phyloP scores from a whole-genome alignment of 2,888 invertebrate genomes.

The Globia sparganii region DNA sequence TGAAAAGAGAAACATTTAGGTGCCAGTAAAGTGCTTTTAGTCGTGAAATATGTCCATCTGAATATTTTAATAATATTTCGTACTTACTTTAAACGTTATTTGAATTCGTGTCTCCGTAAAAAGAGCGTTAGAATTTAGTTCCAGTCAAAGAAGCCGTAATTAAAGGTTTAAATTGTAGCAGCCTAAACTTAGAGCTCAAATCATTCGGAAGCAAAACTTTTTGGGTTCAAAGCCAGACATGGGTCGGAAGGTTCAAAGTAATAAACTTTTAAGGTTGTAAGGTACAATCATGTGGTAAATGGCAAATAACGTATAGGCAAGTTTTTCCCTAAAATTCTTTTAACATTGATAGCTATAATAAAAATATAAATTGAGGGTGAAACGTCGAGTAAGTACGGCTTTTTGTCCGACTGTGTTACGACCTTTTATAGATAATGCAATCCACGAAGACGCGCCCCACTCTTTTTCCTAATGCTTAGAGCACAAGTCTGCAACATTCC shows the following conservation, averaged over 20 bases:
- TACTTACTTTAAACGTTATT: constrained; percentile 1
- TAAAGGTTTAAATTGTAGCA: too few species aligned
- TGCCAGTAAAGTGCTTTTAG: constrained; percentile 15
- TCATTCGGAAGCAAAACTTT: constrained; percentile 15
- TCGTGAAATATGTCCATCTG: constrained; percentile 28
- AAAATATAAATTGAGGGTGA: background rate
- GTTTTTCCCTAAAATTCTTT: constrained; percentile 11
- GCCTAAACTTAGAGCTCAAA: constrained; percentile 1
- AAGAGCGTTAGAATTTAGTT: background rate
- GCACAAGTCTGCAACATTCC: too few species aligned
- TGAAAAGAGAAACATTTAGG: constrained; percentile 22
- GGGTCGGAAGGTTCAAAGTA: constrained; percentile 25
- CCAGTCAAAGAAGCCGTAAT: background rate
- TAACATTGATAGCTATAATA: background rate
- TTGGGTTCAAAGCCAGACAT: constrained; percentile 4
- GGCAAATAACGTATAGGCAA: constrained; percentile 7
- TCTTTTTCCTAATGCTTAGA: too few species aligned
- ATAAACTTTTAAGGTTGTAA: constrained; percentile 26
- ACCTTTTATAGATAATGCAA: too few species aligned
- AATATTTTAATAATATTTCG: constrained; percentile 1
- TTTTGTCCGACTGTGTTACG: background rate
- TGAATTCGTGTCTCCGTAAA: background rate
- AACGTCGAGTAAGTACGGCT: background rate
- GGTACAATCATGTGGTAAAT: constrained; percentile 12
- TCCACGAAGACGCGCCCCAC: too few species aligned